Conservation (phyloP, 2,113 vertebrate species). For the Phodopus roborovskii region DNA sequence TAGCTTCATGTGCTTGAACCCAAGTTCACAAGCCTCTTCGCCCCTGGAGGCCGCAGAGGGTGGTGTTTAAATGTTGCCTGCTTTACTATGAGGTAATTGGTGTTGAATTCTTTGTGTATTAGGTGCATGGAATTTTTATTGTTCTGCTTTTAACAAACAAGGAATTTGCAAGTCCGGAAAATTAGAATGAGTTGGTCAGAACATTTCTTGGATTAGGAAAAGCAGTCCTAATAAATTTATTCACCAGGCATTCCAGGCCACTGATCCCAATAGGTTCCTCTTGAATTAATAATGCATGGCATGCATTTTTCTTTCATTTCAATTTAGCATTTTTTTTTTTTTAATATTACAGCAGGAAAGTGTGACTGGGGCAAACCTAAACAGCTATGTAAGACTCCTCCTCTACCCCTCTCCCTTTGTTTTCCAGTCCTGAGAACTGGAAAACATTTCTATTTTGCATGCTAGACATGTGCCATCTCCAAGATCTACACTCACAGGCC, state of each 20-base stretch:
- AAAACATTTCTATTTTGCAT: background rate
- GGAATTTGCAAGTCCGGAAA: conserved; percentile 1
- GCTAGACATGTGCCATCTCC: background rate
- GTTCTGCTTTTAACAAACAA: conserved; percentile 31
- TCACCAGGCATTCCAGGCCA: conserved; percentile 1
- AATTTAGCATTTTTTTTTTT: conserved; percentile 7
- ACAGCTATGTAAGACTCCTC: too few species aligned
- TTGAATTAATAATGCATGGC: background rate
- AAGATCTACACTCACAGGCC: too few species aligned
- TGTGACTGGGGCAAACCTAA: background rate
- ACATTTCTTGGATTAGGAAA: conserved; percentile 52
- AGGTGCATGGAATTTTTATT: conserved; percentile 35
- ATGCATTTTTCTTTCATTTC: background rate
- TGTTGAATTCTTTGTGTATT: background rate
- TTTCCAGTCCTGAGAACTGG: background rate
- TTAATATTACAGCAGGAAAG: background rate
- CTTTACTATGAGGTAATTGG: background rate
- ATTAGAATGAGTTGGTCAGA: background rate
- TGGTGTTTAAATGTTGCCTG: background rate
- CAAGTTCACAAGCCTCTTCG: background rate
- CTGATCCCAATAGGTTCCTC: background rate
- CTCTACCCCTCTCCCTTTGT: background rate
- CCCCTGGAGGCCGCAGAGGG: background rate
- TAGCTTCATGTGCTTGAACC: background rate
- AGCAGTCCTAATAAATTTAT: background rate